phyloP scores from a whole-genome alignment of 2,797 vertebrate species.

The Ambastaia sidthimunki region DNA sequence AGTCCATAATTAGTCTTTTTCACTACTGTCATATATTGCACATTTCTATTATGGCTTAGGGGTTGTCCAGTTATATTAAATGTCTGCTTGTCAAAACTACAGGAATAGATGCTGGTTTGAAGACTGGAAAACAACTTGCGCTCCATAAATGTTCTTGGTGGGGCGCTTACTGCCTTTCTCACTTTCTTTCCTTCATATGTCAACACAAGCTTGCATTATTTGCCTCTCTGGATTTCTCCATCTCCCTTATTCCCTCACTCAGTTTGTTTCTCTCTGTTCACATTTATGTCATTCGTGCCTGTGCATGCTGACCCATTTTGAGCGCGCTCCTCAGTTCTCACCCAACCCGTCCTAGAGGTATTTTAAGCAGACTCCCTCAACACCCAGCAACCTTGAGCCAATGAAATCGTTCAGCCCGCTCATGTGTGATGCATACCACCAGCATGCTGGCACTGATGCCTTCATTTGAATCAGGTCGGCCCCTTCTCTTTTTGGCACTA shows the following conservation, averaged over 20 bases:
- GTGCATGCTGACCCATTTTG: constrained; percentile 60
- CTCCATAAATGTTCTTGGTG: neutral
- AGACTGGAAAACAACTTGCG: constrained; percentile 4
- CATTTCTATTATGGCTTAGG: neutral
- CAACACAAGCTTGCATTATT: constrained; percentile 1
- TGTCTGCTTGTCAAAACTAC: constrained; percentile 6
- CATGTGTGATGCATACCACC: constrained; percentile 24
- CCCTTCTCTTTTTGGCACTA: constrained; percentile 13
- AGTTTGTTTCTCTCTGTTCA: constrained; percentile 25
- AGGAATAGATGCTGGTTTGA: neutral
- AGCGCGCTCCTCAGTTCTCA: constrained; percentile 32
- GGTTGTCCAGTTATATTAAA: neutral
- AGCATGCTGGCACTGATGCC: constrained; percentile 6
- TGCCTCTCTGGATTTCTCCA: neutral
- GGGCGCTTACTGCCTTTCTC: neutral
- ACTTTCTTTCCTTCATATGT: neutral
- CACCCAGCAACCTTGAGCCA: constrained; percentile 56
- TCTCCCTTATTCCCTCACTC: neutral
- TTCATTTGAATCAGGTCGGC: constrained; percentile 39
- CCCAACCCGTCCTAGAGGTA: constrained; percentile 44
- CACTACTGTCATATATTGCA: neutral
- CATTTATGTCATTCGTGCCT: constrained; percentile 44
- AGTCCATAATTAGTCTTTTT: neutral
- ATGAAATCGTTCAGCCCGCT: constrained; percentile 32
- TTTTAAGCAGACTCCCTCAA: constrained; percentile 58